Conservation (phyloP, 1,140 invertebrate genomes). For the Oncopodura yosiiana region DNA sequence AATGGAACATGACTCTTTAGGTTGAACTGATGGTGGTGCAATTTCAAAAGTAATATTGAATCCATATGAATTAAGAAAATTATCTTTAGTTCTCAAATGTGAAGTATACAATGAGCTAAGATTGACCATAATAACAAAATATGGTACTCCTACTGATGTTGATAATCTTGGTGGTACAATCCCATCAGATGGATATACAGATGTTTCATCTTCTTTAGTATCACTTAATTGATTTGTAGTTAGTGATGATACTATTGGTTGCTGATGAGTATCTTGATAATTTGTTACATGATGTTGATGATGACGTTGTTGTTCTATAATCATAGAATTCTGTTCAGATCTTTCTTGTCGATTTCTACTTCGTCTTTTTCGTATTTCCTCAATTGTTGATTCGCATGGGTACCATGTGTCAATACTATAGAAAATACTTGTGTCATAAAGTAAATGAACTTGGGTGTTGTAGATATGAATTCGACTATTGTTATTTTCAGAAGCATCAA, state of each 20-base stretch:
- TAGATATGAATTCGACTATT: slow-evolving; percentile 58
- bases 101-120: slow-evolving; percentile 64
- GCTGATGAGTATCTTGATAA: no score
- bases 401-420: slow-evolving; percentile 65
- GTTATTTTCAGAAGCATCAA: slow-evolving; percentile 52
- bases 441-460: slow-evolving; percentile 73
- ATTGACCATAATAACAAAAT: slow-evolving; percentile 65
- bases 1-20: slow-evolving; percentile 59
- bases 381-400: slow-evolving; percentile 11
- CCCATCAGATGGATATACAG: slow-evolving; percentile 61
- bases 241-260: no score
- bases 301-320: no score
- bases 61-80: slow-evolving; percentile 72
- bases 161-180: slow-evolving; percentile 50
- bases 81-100: slow-evolving; percentile 67
- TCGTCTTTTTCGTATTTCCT: slow-evolving; percentile 31
- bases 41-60: slow-evolving; percentile 89
- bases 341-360: slow-evolving; percentile 52
- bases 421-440: slow-evolving; percentile 55
- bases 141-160: slow-evolving; percentile 52
- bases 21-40: slow-evolving; percentile 38
- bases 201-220: slow-evolving; percentile 45
- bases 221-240: slow-evolving; percentile 56
- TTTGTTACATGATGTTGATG: no score
- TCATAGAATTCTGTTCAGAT: no score